phyloP scores from a whole-genome alignment of 2,113 vertebrate genomes.

The Sporophila hypoxantha region DNA sequence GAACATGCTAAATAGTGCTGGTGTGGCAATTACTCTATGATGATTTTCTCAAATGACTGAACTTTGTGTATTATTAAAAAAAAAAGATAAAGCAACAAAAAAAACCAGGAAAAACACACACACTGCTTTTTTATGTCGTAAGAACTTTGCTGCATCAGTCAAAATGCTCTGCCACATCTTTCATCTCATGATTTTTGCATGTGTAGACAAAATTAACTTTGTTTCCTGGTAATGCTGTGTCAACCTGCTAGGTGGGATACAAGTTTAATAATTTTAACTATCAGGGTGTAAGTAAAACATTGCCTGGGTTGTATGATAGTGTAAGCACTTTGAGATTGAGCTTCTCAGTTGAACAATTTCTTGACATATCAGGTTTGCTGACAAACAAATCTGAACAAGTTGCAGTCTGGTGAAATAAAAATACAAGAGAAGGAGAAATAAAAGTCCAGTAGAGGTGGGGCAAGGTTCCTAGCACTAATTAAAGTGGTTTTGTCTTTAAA shows the following conservation, averaged over 20 bases:
- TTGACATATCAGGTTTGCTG: not conserved
- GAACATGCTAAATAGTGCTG: not conserved
- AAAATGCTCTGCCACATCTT: not conserved
- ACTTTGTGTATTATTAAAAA: not conserved
- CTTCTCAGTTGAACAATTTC: not conserved
- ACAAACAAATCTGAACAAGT: not conserved
- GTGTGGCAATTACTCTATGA: not conserved
- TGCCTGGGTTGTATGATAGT: accelerated
- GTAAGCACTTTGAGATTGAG: not conserved
- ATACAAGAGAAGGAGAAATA: not conserved
- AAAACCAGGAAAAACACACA: not conserved
- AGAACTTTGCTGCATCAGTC: not conserved
- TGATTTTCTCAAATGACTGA: not conserved
- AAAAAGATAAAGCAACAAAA: not conserved
- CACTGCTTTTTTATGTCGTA: accelerated
- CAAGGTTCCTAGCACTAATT: not conserved
- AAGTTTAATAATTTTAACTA: not conserved
- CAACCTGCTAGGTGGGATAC: not conserved
- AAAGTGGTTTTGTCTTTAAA: not conserved
- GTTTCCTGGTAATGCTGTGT: not conserved
- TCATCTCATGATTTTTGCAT: not conserved
- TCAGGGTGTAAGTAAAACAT: not conserved
- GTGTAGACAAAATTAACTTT: not conserved
- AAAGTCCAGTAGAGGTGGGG: not conserved
- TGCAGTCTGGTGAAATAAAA: not conserved